These are phyloP conservation scores for Trissoscelio sp. DNA, from an alignment of 2,888 invertebrate genomes.

Conservation along the genomic window DNA sequence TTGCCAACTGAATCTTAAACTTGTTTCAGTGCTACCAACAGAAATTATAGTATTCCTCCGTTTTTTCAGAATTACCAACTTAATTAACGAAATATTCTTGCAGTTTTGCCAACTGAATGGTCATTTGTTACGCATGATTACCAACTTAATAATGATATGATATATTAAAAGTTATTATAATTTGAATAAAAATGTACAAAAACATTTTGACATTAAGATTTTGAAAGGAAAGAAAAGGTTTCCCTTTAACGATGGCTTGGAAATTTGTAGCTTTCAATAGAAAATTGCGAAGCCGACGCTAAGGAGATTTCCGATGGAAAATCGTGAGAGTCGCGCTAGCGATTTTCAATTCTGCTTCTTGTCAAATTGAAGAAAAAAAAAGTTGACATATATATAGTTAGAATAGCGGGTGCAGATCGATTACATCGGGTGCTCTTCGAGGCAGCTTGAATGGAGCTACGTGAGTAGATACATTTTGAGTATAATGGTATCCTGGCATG, in stretches of 20 bases:
- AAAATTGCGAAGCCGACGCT: constrained; percentile 21
- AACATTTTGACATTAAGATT: no score
- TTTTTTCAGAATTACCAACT: no score
- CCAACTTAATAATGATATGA: no score
- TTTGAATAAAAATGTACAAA: no score
- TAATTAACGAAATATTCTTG: no score
- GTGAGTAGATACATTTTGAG: constrained; percentile 70
- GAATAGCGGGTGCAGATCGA: constrained; percentile 65
- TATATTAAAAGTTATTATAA: no score
- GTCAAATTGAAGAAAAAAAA: constrained; percentile 63
- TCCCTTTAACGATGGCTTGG: background rate
- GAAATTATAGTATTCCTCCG: no score
- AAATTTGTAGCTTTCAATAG: constrained; percentile 3
- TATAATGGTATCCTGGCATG: constrained; percentile 70
- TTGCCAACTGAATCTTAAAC: no score
- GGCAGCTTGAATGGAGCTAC: constrained; percentile 67
- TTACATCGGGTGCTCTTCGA: constrained; percentile 61
- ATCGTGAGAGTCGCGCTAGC: constrained; percentile 40
- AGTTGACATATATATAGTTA: constrained; percentile 52
- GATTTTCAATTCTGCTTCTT: constrained; percentile 60
- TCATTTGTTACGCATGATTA: no score
- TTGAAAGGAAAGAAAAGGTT: no score
- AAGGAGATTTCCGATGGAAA: constrained; percentile 33
- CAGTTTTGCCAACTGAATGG: no score
- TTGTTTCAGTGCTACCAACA: no score